Conservation (phyloP, 2,888 invertebrate species). For the Ctenicera cuprea region DNA sequence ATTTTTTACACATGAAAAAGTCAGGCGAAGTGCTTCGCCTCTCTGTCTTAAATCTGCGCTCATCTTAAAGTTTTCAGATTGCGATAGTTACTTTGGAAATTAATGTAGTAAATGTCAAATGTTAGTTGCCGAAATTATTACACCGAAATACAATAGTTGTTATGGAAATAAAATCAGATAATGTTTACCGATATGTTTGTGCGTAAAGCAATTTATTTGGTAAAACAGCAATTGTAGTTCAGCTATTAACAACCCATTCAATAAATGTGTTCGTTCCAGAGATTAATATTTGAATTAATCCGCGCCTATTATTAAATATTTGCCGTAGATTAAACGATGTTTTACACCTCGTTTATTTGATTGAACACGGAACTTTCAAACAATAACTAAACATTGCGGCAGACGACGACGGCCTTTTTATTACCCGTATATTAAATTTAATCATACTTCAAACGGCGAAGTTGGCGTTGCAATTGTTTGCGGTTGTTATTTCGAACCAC, state of each 20-base stretch:
- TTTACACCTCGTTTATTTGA: slow-evolving; percentile 47
- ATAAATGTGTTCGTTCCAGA: background rate
- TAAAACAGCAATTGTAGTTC: background rate
- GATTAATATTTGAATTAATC: slow-evolving; percentile 32
- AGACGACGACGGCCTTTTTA: slow-evolving; percentile 46
- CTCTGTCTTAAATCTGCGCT: no score
- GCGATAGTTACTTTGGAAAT: no score
- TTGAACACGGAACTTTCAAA: slow-evolving; percentile 44
- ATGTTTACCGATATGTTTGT: no score
- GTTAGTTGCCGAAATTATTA: no score
- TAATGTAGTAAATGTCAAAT: no score
- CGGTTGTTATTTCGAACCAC: slow-evolving; percentile 53
- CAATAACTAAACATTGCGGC: slow-evolving; percentile 41
- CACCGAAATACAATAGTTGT: no score
- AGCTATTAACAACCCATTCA: background rate
- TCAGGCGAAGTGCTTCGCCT: no score
- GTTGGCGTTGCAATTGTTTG: slow-evolving; percentile 53
- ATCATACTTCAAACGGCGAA: slow-evolving; percentile 54
- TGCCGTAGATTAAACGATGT: slow-evolving; percentile 37
- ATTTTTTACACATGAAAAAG: no score
- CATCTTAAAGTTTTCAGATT: no score
- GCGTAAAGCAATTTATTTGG: background rate
- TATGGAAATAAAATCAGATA: no score
- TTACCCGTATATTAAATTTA: slow-evolving; percentile 55
- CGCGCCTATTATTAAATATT: slow-evolving; percentile 34